A percentile compares a stretch with the other conserved stretches of the same genome.
These are phyloP conservation scores for Lates calcarifer DNA, from an alignment of 2,113 vertebrate species.

Conservation along the genomic window DNA sequence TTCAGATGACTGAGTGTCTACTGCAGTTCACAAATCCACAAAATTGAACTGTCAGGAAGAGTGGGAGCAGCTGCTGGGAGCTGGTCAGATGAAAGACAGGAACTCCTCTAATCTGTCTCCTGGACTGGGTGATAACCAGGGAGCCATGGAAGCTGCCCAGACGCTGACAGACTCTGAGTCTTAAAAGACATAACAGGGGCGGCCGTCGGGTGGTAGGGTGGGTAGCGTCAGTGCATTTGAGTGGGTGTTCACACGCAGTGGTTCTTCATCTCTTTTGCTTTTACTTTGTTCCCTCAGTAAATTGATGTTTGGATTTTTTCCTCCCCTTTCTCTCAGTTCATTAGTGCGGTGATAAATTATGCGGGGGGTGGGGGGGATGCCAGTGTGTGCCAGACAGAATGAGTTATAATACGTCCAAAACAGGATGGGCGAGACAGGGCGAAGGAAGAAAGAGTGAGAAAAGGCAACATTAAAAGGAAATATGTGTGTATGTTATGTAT, in stretches of 20 bases:
- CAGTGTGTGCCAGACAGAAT: conserved; percentile 51
- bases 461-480: conserved; percentile 37
- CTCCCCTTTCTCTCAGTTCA: conserved; percentile 53
- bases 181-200: conserved; percentile 54
- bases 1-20: conserved; percentile 1
- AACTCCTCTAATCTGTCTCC: conserved; percentile 70
- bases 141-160: conserved; percentile 65
- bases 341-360: conserved; percentile 72
- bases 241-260: conserved; percentile 34
- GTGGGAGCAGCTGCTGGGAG: conserved; percentile 64
- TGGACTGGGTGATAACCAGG: conserved; percentile 68
- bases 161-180: conserved; percentile 40
- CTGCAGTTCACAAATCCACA: conserved; percentile 25
- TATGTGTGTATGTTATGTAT: background rate
- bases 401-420: conserved; percentile 46
- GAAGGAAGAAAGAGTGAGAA: conserved; percentile 40
- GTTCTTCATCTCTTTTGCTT: conserved; percentile 38
- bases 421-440: conserved; percentile 65
- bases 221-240: conserved; percentile 37
- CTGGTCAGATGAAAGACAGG: conserved; percentile 72
- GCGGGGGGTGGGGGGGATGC: conserved; percentile 66
- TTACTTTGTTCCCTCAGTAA: conserved; percentile 54
- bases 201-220: conserved; percentile 27
- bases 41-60: conserved; percentile 38
- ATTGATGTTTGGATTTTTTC: conserved; percentile 39